Percentiles rank a stretch among this genome's conserved stretches.
These are phyloP conservation scores for Girardinus metallicus DNA, from an alignment of 2,797 vertebrate species.

Conservation along the genomic window DNA sequence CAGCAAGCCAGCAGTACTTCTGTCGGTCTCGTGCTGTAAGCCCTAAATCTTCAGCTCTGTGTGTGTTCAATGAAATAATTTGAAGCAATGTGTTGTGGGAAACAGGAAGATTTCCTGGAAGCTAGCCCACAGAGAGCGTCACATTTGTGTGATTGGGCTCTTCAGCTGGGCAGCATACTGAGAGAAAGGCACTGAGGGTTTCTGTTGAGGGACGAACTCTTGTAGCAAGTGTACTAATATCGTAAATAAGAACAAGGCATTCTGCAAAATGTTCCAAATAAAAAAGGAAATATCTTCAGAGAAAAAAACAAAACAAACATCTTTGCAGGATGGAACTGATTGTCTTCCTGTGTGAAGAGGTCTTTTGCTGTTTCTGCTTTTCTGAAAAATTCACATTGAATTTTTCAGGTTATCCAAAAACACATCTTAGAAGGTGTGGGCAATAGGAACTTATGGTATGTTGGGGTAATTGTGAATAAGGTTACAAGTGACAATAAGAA, in stretches of 20 bases:
- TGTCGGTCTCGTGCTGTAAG: conserved; percentile 25
- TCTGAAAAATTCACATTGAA: not conserved
- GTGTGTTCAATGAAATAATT: conserved; percentile 56
- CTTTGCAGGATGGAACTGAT: not conserved
- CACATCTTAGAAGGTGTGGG: not conserved
- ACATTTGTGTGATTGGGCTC: conserved; percentile 7
- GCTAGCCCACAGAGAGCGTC: conserved; percentile 1
- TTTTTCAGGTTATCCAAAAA: not conserved
- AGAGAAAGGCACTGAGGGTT: not conserved
- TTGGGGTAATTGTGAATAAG: too few species aligned
- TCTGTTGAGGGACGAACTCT: not conserved
- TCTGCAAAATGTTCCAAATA: not conserved
- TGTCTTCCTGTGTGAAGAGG: not conserved
- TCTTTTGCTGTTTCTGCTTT: not conserved
- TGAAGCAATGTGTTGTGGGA: conserved; percentile 15
- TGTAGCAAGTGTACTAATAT: not conserved
- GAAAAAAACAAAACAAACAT: not conserved
- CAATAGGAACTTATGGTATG: too few species aligned
- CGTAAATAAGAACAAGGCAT: not conserved
- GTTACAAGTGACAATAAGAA: too few species aligned
- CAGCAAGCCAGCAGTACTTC: conserved; percentile 37
- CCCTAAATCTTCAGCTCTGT: conserved; percentile 21
- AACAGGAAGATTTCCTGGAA: conserved; percentile 21
- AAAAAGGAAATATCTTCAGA: not conserved
- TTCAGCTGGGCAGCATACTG: not conserved